Evolutionary conservation across 2,113 vertebrate species (phyloP).

Genomic region (Ramphastos sulfuratus): DNA sequence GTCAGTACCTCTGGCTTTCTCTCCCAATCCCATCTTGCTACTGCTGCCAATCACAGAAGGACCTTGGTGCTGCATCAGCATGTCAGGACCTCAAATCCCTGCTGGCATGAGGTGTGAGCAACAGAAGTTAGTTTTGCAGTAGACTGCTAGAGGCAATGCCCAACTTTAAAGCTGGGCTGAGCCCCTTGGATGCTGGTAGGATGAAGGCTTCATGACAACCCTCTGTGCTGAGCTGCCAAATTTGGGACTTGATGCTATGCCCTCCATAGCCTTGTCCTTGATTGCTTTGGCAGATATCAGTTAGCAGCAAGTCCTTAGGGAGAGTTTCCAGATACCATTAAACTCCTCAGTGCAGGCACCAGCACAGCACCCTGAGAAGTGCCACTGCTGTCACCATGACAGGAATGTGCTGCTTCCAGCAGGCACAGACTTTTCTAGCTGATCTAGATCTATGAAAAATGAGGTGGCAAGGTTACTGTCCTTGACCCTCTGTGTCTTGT

Average conservation of each 20-base stretch:
- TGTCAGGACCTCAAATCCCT: not conserved
- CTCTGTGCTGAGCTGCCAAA: not conserved
- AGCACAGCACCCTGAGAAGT: rapidly evolving
- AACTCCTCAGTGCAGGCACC: not conserved
- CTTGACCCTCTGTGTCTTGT: not conserved
- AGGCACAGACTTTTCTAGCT: not conserved
- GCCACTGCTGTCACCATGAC: not conserved
- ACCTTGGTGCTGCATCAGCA: not conserved
- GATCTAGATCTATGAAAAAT: not conserved
- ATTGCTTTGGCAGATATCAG: not conserved
- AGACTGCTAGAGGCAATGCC: not conserved
- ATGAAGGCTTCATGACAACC: not conserved
- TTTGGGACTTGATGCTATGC: not conserved
- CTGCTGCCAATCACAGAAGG: not conserved
- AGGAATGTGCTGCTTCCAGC: rapidly evolving
- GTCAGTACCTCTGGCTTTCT: not conserved
- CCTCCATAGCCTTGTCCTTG: not conserved
- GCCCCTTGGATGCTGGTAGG: not conserved
- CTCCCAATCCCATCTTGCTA: not conserved
- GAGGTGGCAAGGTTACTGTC: not conserved
- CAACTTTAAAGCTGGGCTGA: not conserved
- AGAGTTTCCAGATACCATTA: not conserved
- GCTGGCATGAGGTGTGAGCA: not conserved
- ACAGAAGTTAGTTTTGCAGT: not conserved
- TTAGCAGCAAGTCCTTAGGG: not conserved